Evolutionary conservation across 2,113 vertebrate species (phyloP).

Genomic region (Proterorhinus semilunaris): DNA sequence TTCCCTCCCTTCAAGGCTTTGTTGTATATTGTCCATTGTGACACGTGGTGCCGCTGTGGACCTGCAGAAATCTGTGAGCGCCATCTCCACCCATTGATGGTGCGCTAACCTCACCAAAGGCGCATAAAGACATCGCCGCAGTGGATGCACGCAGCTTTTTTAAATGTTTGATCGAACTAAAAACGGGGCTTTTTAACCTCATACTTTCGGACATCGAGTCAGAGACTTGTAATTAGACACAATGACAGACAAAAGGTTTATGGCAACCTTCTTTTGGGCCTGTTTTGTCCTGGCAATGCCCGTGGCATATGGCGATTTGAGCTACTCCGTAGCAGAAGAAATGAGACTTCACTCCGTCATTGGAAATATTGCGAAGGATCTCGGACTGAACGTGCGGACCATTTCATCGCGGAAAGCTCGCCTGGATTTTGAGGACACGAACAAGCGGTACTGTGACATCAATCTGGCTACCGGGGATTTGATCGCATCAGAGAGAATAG

Average conservation of each 20-base stretch:
- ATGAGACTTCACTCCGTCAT: slow-evolving; percentile 72
- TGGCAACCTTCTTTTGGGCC: slow-evolving; percentile 8
- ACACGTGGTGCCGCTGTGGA: slow-evolving; percentile 62
- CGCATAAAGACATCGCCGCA: too few relatives aligned
- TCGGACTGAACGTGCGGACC: slow-evolving; percentile 60
- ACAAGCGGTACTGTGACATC: slow-evolving; percentile 38
- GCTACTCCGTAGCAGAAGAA: slow-evolving; percentile 73
- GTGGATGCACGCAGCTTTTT: not conserved
- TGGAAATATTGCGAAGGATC: slow-evolving; percentile 75
- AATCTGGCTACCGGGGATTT: slow-evolving; percentile 55
- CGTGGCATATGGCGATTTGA: slow-evolving; percentile 61
- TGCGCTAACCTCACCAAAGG: too few relatives aligned
- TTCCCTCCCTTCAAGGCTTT: too few relatives aligned
- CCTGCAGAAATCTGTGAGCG: slow-evolving; percentile 5
- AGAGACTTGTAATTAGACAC: slow-evolving; percentile 42
- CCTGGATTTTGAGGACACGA: slow-evolving; percentile 39
- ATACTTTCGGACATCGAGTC: slow-evolving; percentile 26
- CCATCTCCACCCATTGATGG: slow-evolving; percentile 40
- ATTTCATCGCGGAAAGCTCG: slow-evolving; percentile 64
- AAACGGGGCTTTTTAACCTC: not conserved
- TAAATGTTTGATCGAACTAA: not conserved
- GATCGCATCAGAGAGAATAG: slow-evolving; percentile 50
- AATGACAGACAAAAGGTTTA: not conserved
- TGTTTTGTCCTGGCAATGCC: slow-evolving; percentile 18
- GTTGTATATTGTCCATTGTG: too few relatives aligned